A percentile compares a stretch with the other conserved stretches of the same genome.
phyloP scores from a whole-genome alignment of 1,140 invertebrate species.

The Drosophila lacertosa region DNA sequence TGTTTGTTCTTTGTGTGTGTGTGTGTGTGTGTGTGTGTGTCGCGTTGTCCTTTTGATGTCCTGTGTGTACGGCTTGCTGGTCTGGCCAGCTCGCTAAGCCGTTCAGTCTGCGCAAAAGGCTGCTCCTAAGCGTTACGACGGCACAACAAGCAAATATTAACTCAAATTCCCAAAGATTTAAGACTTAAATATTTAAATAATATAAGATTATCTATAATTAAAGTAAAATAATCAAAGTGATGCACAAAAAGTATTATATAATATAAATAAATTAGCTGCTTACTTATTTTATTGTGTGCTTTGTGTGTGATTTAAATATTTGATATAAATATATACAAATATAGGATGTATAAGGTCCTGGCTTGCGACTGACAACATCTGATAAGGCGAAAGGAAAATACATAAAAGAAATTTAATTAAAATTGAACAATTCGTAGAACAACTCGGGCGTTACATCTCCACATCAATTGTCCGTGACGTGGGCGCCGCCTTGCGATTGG shows the following conservation, averaged over 20 bases:
- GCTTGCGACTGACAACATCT: conserved; percentile 1
- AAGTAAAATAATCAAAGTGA: conserved; percentile 3
- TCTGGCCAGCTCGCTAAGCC: conserved; percentile 58
- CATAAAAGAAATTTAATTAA: conserved; percentile 12
- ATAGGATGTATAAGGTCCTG: neutral
- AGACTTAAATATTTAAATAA: conserved; percentile 5
- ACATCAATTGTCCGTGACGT: conserved; percentile 82
- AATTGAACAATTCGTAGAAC: conserved; percentile 58
- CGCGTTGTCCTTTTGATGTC: conserved; percentile 68
- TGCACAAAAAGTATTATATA: conserved; percentile 10
- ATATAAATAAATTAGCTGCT: neutral
- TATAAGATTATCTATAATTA: neutral
- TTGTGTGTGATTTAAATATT: conserved; percentile 12
- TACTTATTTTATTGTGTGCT: neutral
- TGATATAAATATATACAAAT: neutral
- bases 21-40: conserved; percentile 16
- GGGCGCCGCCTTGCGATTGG: conserved; percentile 78
- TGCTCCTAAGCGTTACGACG: conserved; percentile 68
- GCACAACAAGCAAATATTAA: conserved; percentile 33
- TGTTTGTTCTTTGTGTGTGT: conserved; percentile 15
- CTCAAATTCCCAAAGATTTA: conserved; percentile 14
- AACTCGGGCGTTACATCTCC: conserved; percentile 76
- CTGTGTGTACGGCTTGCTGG: conserved; percentile 46
- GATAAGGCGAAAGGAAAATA: neutral
- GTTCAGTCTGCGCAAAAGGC: conserved; percentile 74